Base-by-base conservation (phyloP, 2,888 invertebrate species). In the Temnothorax ravouxi region DNA sequence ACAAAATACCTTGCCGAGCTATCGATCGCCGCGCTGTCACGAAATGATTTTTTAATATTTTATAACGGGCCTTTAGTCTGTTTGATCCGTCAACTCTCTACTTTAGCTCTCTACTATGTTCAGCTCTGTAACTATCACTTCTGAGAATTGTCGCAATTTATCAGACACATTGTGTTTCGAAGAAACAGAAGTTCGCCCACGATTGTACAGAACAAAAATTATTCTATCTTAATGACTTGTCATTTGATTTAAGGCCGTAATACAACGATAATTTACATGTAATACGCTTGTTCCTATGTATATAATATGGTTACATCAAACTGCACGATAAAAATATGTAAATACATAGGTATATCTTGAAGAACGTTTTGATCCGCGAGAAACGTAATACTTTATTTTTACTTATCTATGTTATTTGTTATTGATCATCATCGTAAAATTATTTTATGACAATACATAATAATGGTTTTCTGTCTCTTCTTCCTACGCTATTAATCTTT, bases 311-410 rank as follows among this genome's bases (percentile, higher is more conserved):
- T 56, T 67, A 47, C 11, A 44, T 13, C 3, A 71, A 54, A 54
- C 5, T 9, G 18, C 9, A 54, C 21, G 54, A 54, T 54, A 56
- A 56, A 54, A 9, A 18, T 61, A 18, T 34, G 6, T n/a, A n/a
- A n/a, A n/a, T n/a, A n/a, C n/a, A n/a, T n/a, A n/a, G n/a, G n/a
- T 34, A 6, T 34, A 72, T 41, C 71, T 67, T 84, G 44, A 74
- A 38, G 13, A 81, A 21, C 44, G 61, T 59, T 67, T 62, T 41
- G 6, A 3, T 4, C 3, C 15, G 34, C 38, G 67, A 8, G n/a
- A 6, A n/a, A 34, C 21, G 9, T 54, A 52, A 71, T 54, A 54
- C 2, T 8, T 38, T 15, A 25, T 44, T 59, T 75, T 61, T n/a
- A 29, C 25, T 74, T 29, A n/a, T n/a, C 34, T n/a, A 6, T 44